Percentiles rank a stretch among this genome's conserved stretches.
These are phyloP conservation scores for Dissostichus mawsoni DNA, from an alignment of 2,113 vertebrate species.

Conservation along the genomic window DNA sequence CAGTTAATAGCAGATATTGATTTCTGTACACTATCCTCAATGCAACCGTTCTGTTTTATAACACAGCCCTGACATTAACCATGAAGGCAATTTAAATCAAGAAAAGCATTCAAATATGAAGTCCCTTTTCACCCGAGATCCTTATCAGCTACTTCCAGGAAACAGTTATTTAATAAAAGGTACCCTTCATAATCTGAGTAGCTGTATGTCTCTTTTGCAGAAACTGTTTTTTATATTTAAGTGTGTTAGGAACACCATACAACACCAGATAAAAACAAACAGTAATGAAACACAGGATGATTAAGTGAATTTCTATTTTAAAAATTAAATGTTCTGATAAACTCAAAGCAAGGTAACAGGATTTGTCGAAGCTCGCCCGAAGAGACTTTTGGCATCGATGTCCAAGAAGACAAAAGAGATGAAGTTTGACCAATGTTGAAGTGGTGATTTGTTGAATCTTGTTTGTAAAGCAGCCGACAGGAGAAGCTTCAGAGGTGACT, in stretches of 20 bases:
- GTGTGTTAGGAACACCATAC: not conserved
- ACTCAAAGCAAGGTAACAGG: not conserved
- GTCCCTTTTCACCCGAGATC: slow-evolving; percentile 41
- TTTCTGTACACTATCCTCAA: slow-evolving; percentile 6
- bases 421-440: slow-evolving; percentile 19
- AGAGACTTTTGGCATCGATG: slow-evolving; percentile 19
- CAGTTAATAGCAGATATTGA: slow-evolving; percentile 25
- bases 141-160: not conserved
- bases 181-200: not conserved
- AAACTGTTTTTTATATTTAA: slow-evolving; percentile 6
- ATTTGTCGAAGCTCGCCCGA: slow-evolving; percentile 5
- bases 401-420: slow-evolving; percentile 19
- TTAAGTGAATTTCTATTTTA: not conserved
- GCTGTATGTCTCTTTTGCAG: not conserved
- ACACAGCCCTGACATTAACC: not conserved
- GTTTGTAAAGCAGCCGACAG: slow-evolving; percentile 3
- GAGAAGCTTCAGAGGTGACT: not conserved
- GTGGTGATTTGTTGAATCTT: slow-evolving; percentile 6
- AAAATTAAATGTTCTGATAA: not conserved
- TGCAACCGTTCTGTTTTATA: slow-evolving; percentile 18
- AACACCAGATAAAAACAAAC: not conserved
- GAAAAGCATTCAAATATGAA: slow-evolving; percentile 18
- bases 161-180: not conserved
- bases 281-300: not conserved
- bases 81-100: not conserved